Conservation (phyloP, 2,797 vertebrate genomes). For the Novumbra hubbsi region DNA sequence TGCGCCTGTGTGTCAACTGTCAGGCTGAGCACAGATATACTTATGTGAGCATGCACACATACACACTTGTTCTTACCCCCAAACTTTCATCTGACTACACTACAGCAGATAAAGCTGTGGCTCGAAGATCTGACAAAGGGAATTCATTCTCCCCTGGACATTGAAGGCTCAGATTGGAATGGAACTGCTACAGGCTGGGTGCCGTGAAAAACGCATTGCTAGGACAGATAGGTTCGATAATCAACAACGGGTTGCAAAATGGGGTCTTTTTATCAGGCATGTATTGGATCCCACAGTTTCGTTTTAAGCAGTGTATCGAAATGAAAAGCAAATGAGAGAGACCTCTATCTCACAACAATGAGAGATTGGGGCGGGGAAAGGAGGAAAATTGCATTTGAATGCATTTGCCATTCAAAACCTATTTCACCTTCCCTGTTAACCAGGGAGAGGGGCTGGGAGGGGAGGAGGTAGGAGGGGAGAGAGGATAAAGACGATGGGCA, state of each 20-base stretch:
- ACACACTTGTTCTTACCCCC: background rate
- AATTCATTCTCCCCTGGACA: slow-evolving; percentile 40
- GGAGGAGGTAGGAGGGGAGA: background rate
- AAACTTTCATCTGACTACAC: slow-evolving; percentile 2
- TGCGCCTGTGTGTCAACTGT: background rate
- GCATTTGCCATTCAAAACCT: slow-evolving; percentile 39
- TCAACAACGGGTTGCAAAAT: slow-evolving; percentile 51
- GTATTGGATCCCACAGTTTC: slow-evolving; percentile 51
- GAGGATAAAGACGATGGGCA: background rate
- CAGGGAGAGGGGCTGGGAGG: slow-evolving; percentile 13
- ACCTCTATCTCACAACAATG: background rate
- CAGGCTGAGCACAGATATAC: background rate
- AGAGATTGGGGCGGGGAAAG: background rate
- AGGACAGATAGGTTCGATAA: slow-evolving; percentile 41
- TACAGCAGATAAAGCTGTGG: background rate
- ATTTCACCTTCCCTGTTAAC: slow-evolving; percentile 29
- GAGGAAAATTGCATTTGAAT: slow-evolving; percentile 42
- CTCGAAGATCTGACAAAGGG: background rate
- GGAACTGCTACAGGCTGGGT: background rate
- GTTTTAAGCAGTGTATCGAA: slow-evolving; percentile 47
- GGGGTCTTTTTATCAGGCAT: slow-evolving; percentile 47
- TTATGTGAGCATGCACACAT: slow-evolving; percentile 2
- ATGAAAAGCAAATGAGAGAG: background rate
- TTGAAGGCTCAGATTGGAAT: slow-evolving; percentile 24
- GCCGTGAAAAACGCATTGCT: slow-evolving; percentile 18